phyloP scores from a whole-genome alignment of 37 sponge, comb jelly and placozoan genomes.

The Lycopodina hypogea region DNA sequence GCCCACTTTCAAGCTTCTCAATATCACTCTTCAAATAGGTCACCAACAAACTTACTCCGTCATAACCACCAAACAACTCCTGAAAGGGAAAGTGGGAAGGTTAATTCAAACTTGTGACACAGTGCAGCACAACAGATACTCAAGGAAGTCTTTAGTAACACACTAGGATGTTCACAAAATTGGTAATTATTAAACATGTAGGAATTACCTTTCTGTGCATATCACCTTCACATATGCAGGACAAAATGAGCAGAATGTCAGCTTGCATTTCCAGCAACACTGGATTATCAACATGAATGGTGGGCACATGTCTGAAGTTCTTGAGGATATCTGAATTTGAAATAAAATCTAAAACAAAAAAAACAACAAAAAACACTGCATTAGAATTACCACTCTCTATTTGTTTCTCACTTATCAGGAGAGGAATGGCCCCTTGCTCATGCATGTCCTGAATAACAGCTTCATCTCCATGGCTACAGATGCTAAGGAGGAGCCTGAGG shows the following conservation, averaged over 20 bases:
- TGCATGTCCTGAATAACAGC: constrained; percentile 76
- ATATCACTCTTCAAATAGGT: constrained; percentile 70
- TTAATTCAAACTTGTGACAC: not conserved
- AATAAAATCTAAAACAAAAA: not conserved
- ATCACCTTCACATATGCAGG: constrained; percentile 47
- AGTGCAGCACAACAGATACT: too few species aligned
- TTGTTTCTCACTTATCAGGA: constrained; percentile 72
- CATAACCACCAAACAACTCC: constrained; percentile 90
- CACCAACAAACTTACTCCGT: constrained; percentile 76
- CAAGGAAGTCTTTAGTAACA: not conserved
- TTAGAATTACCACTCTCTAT: not conserved
- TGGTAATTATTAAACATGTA: not conserved
- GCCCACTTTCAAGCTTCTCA: constrained; percentile 66
- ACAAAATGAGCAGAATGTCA: constrained; percentile 75
- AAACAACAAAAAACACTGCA: not conserved
- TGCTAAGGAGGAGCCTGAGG: constrained; percentile 80
- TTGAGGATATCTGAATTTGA: constrained; percentile 39
- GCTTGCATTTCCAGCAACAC: constrained; percentile 75
- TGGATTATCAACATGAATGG: not conserved
- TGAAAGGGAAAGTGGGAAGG: constrained; percentile 21
- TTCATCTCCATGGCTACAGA: constrained; percentile 72
- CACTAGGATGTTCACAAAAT: not conserved
- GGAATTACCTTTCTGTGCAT: constrained; percentile 41
- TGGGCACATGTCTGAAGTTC: not conserved
- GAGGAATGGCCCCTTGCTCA: constrained; percentile 89